These are phyloP conservation scores for Epirrita christyi DNA, from an alignment of 2,888 invertebrate genomes.

Conservation along the genomic window DNA sequence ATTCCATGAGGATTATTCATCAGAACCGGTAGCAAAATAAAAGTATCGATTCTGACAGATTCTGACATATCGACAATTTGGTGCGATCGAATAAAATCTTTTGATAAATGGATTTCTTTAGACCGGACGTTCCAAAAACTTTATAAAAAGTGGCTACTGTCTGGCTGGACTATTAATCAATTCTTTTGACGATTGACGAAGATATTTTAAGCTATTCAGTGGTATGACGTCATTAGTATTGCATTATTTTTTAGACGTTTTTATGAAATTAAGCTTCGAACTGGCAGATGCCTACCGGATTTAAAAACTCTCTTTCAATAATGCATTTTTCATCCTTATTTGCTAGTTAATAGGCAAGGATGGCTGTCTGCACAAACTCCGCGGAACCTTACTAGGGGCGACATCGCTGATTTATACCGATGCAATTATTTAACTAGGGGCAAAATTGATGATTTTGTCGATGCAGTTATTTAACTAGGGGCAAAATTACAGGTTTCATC, in stretches of 20 bases:
- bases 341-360: no score
- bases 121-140: slow-evolving; percentile 56
- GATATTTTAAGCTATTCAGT: slow-evolving; percentile 29
- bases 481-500: no score
- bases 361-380: no score
- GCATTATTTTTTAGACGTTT: background rate
- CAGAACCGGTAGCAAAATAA: slow-evolving; percentile 49
- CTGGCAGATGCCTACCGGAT: background rate
- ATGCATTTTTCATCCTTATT: background rate
- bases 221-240: slow-evolving; percentile 7
- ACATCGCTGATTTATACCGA: no score
- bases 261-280: background rate
- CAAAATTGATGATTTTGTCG: no score
- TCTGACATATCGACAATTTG: slow-evolving; percentile 42
- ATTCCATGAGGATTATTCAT: slow-evolving; percentile 47
- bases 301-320: background rate
- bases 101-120: slow-evolving; percentile 15
- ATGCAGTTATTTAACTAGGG: no score
- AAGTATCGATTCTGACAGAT: slow-evolving; percentile 37
- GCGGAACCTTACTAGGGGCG: no score
- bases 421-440: no score
- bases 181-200: slow-evolving; percentile 53
- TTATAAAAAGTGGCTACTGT: slow-evolving; percentile 64
- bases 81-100: slow-evolving; percentile 50
- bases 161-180: slow-evolving; percentile 73